Evolutionary conservation across 2,888 invertebrate genomes (phyloP).

Genomic region (Acronicta aceris): DNA sequence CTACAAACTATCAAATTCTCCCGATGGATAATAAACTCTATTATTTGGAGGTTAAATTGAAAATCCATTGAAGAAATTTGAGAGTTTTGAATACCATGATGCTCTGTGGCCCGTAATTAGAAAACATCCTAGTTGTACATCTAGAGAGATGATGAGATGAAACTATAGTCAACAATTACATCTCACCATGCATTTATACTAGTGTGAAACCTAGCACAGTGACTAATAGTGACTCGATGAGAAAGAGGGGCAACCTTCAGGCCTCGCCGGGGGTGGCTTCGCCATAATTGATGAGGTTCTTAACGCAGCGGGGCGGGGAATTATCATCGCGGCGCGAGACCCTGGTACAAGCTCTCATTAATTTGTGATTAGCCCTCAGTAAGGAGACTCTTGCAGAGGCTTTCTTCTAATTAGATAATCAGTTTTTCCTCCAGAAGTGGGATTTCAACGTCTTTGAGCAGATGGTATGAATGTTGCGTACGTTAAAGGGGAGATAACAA

Average conservation of each 20-base stretch:
- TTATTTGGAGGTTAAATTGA: no score
- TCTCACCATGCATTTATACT: no score
- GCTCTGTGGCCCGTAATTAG: no score
- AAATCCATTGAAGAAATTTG: no score
- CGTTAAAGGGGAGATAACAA: slow-evolving; percentile 49
- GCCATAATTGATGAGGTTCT: slow-evolving; percentile 88
- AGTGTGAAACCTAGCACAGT: slow-evolving; percentile 37
- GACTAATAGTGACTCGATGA: slow-evolving; percentile 60
- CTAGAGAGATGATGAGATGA: no score
- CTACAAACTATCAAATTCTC: no score
- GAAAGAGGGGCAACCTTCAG: slow-evolving; percentile 68
- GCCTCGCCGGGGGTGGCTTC: slow-evolving; percentile 73
- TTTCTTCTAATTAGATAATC: slow-evolving; percentile 86
- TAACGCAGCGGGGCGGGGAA: slow-evolving; percentile 87
- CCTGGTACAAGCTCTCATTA: slow-evolving; percentile 85
- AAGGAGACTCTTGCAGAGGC: slow-evolving; percentile 78
- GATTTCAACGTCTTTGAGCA: slow-evolving; percentile 69
- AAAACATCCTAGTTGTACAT: no score
- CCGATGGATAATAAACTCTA: no score
- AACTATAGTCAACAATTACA: no score
- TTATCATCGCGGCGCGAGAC: slow-evolving; percentile 86
- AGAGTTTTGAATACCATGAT: no score
- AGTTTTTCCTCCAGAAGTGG: slow-evolving; percentile 76
- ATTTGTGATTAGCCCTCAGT: slow-evolving; percentile 88
- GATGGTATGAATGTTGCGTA: slow-evolving; percentile 68